Conservation (phyloP, 1,140 invertebrate species). For the Drosophila micromelanica region DNA sequence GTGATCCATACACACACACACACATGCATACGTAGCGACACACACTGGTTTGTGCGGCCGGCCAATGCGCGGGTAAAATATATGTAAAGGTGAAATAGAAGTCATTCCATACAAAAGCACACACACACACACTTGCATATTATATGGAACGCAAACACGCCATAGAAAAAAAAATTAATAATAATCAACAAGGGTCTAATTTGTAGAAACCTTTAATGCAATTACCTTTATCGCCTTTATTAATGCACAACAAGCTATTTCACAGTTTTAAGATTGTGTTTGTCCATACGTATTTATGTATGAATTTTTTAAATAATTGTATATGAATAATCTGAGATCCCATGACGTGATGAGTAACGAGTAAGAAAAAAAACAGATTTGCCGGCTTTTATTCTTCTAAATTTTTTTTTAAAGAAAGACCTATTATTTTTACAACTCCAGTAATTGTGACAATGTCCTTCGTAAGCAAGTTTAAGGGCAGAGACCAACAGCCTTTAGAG, state of each 20-base stretch:
- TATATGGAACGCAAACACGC: conserved; percentile 42
- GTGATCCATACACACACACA: conserved; percentile 28
- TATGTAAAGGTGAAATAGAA: conserved; percentile 82
- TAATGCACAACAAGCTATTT: background rate
- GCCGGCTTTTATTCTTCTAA: conserved; percentile 6
- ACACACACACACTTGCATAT: conserved; percentile 30
- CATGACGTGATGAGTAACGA: conserved; percentile 8
- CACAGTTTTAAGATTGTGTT: no score
- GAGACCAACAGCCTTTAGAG: conserved; percentile 38
- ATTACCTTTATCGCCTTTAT: conserved; percentile 17
- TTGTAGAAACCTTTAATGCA: conserved; percentile 42
- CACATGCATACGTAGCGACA: background rate
- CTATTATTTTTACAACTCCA: background rate
- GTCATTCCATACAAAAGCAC: conserved; percentile 67
- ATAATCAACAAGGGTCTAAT: conserved; percentile 50
- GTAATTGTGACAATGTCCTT: conserved; percentile 59
- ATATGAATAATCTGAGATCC: conserved; percentile 1
- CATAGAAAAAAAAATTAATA: conserved; percentile 65
- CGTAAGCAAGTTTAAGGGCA: conserved; percentile 69
- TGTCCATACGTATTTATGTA: background rate
- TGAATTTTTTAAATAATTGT: background rate
- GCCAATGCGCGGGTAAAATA: conserved; percentile 37
- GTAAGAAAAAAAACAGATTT: conserved; percentile 8
- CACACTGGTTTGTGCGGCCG: conserved; percentile 27
- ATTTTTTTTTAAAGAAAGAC: background rate